These are phyloP conservation scores for Tipula helvola DNA, from an alignment of 2,888 invertebrate species.

Conservation along the genomic window DNA sequence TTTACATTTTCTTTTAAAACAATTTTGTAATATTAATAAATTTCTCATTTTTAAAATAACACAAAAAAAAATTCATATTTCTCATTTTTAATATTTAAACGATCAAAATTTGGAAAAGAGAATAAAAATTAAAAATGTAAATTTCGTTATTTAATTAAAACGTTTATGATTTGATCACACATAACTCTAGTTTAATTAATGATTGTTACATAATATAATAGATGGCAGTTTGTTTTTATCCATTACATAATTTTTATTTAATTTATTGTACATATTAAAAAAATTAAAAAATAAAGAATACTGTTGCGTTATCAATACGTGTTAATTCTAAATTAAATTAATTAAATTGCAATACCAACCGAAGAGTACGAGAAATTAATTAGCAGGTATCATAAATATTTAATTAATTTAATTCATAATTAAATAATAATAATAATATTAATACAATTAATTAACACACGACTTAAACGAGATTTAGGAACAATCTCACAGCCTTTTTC, in stretches of 20 bases:
- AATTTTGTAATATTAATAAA: neutral
- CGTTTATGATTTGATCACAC: neutral
- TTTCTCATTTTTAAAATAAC: neutral
- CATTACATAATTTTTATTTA: neutral
- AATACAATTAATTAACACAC: neutral
- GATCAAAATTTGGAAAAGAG: neutral
- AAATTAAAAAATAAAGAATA: neutral
- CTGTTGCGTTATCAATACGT: neutral
- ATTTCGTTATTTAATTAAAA: neutral
- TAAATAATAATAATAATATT: neutral
- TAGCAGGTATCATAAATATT: neutral
- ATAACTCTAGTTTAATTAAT: neutral
- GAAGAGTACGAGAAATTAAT: neutral
- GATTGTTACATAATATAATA: neutral
- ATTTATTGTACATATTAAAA: neutral
- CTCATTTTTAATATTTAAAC: neutral
- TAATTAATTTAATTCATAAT: neutral
- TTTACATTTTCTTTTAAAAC: neutral
- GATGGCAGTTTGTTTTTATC: neutral
- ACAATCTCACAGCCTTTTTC: neutral
- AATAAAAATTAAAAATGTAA: neutral
- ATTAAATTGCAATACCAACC: neutral
- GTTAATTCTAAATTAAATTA: neutral
- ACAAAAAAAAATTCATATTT: neutral
- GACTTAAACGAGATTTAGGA: slow-evolving; percentile 4